Percentiles rank a stretch among this genome's conserved stretches.
Conservation (phyloP, 1,140 invertebrate species). For the Reticulitermes speratus region DNA sequence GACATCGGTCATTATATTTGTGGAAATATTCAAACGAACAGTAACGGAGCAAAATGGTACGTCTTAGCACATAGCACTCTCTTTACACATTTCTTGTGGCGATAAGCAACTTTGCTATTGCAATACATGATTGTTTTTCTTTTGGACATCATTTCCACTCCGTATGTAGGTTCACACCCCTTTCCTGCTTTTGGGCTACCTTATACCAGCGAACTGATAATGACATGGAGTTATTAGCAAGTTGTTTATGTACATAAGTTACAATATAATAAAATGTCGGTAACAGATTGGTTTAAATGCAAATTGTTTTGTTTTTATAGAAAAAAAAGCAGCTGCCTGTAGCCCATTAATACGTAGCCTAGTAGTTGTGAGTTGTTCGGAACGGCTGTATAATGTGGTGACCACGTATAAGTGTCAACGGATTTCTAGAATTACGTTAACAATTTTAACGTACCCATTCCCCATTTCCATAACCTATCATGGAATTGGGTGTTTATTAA, state of each 20-base stretch:
- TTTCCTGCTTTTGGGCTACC: neutral
- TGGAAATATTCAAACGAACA: conserved; percentile 21
- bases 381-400: too few species aligned
- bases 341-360: neutral
- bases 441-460: too few species aligned
- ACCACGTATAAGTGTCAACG: too few species aligned
- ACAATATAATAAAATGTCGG: neutral
- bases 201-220: neutral
- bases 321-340: too few species aligned
- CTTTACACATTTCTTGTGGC: neutral
- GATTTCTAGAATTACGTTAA: too few species aligned
- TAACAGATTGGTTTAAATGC: neutral
- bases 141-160: neutral
- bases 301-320: neutral
- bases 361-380: neutral
- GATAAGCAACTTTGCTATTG: neutral
- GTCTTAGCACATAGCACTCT: neutral
- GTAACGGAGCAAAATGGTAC: conserved; percentile 16
- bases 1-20: conserved; percentile 25
- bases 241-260: neutral
- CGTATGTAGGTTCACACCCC: conserved; percentile 21
- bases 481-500: too few species aligned
- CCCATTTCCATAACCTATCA: too few species aligned
- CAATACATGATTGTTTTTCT: neutral
- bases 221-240: neutral